Evolutionary conservation across 2,888 invertebrate species (phyloP), one percentile per base, ranked within the genome.

Genomic region (Apamea anceps): DNA sequence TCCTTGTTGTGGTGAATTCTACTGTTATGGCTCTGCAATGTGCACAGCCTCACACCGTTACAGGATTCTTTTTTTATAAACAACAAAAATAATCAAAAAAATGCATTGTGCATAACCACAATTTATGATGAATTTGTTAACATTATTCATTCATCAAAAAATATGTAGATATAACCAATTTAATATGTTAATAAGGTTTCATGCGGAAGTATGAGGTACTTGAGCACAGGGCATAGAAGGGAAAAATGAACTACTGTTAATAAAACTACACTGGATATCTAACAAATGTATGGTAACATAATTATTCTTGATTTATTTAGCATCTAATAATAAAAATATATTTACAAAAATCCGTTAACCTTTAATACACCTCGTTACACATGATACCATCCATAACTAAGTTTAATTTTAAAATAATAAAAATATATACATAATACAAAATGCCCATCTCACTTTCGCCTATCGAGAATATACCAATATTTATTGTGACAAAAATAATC

Each of bases 311-410:
- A 89, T 88, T 89, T 88, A 77, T 84, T 91, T 90, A 92, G 91
- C 91, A 92, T 93, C 90, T 91, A 90, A 88, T 91, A 92, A 92
- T 93, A 92, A 95, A 94, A 93, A 93, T 93, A 94, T 96, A 96
- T 96, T 95, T 96, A 96, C 96, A 96, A 92, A 92, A 93, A 93
- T 94, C 93, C 94, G 85, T 92, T 91, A 92, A 92, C 94, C 94
- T 93, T 91, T 89, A 90, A 85, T 92, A 93, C 87, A 91, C 89
- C 90, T 92, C 92, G 90, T 92, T 92, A 92, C 86, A 93, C 90
- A 81, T 81, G 81, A 85, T 89, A 90, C 88, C 88, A 88, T 89
- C 85, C 63, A 88, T 89, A 91, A 89, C 89, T 89, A 91, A 86
- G 86, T 88, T 91, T 87, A 88, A 90, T 89, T 90, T 89, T 90